A percentile compares a stretch with the other conserved stretches of the same genome.
Conservation (phyloP, 2,113 vertebrate species). For the Poecile atricapillus region DNA sequence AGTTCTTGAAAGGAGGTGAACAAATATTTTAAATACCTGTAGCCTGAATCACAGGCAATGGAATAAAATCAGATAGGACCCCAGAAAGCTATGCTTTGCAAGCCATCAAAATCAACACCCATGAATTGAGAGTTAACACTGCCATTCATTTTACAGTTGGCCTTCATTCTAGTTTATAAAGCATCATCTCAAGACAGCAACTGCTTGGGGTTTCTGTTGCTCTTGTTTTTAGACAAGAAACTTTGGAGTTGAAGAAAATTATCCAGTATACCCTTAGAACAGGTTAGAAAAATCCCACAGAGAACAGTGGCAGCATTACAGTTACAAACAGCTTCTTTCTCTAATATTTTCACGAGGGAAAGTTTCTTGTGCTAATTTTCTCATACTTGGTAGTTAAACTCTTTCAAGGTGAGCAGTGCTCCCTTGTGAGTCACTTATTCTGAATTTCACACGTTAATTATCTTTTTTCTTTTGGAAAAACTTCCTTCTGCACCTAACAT, state of each 20-base stretch:
- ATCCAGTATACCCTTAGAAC: background rate
- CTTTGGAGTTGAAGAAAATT: background rate
- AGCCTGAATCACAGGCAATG: background rate
- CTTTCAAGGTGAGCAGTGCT: constrained; percentile 11
- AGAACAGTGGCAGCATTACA: background rate
- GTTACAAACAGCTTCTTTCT: background rate
- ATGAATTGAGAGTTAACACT: background rate
- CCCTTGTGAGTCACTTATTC: constrained; percentile 10
- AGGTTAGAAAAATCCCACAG: background rate
- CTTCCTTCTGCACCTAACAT: background rate
- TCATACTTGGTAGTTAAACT: constrained; percentile 14
- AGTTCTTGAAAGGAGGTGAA: background rate
- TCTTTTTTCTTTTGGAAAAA: background rate
- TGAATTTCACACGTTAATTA: constrained; percentile 31
- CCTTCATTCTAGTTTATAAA: background rate
- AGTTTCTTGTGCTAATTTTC: background rate
- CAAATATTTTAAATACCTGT: background rate
- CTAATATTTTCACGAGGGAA: background rate
- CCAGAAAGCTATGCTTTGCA: background rate
- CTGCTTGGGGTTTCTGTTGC: background rate
- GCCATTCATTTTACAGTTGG: background rate
- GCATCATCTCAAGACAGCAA: background rate
- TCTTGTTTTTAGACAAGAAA: background rate
- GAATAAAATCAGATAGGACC: background rate
- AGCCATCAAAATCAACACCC: background rate